These are phyloP conservation scores for Dryobotodes eremita DNA, from an alignment of 2,888 invertebrate species.

Conservation along the genomic window DNA sequence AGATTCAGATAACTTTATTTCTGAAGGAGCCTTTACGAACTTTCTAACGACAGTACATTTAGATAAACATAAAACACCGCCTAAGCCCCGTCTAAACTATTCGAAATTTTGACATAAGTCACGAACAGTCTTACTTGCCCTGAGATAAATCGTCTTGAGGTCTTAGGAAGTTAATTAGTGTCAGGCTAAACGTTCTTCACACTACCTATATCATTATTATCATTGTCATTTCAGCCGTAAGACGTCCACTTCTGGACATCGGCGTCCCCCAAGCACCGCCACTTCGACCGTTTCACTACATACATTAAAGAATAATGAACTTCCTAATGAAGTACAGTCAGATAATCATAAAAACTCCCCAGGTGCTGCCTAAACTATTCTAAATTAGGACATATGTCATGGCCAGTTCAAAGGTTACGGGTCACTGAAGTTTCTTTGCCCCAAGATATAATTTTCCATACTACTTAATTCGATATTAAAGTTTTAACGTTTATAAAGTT, in stretches of 20 bases:
- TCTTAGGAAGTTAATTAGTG: background rate
- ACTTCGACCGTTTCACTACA: too few species aligned
- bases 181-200: background rate
- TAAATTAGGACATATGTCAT: background rate
- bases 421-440: background rate
- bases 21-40: background rate
- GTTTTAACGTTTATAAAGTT: background rate
- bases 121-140: background rate
- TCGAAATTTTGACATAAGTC: background rate
- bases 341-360: background rate
- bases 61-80: background rate
- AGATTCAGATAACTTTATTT: too few species aligned
- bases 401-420: constrained; percentile 2
- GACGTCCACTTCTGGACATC: too few species aligned
- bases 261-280: too few species aligned
- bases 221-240: too few species aligned
- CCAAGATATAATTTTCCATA: background rate
- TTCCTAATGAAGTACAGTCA: background rate
- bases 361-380: background rate
- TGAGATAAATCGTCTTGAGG: background rate
- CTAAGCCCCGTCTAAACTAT: background rate
- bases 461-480: background rate
- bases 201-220: background rate
- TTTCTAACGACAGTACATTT: background rate
- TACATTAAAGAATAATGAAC: background rate